Evolutionary conservation across 2,113 vertebrate species (phyloP).

Genomic region (Romanogobio albipinnatus): DNA sequence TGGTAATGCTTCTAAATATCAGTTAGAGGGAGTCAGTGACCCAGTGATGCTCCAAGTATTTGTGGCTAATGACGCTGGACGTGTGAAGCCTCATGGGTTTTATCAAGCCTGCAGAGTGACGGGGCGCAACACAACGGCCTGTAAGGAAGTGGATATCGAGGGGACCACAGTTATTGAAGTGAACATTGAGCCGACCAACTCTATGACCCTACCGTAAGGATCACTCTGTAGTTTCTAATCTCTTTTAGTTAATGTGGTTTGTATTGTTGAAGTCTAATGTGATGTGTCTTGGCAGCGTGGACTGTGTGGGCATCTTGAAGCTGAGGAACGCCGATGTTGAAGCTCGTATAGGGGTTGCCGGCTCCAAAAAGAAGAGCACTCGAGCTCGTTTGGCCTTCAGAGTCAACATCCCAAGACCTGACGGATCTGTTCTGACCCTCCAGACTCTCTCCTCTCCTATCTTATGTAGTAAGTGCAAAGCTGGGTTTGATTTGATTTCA

Average conservation of each 20-base stretch:
- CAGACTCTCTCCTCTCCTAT: constrained; percentile 94
- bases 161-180: constrained; percentile 98
- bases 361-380: constrained; percentile 99
- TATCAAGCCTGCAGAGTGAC: constrained; percentile 98
- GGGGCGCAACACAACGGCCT: constrained; percentile 96
- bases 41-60: constrained; percentile 96
- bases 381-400: constrained; percentile 95
- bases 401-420: constrained; percentile 89
- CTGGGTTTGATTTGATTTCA: background rate
- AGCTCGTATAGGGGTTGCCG: constrained; percentile 94
- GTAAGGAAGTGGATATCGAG: constrained; percentile 97
- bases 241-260: background rate
- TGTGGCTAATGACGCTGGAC: constrained; percentile 94
- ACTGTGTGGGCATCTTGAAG: constrained; percentile 97
- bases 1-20: constrained; percentile 10
- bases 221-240: background rate
- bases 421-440: constrained; percentile 88
- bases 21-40: constrained; percentile 96
- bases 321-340: constrained; percentile 97
- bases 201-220: constrained; percentile 95
- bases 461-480: constrained; percentile 90
- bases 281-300: constrained; percentile 80
- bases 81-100: constrained; percentile 97
- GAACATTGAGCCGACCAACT: constrained; percentile 89
- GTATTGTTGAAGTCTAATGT: background rate